Percentiles rank a stretch among this genome's conserved stretches.
phyloP scores from a whole-genome alignment of 2,113 vertebrate genomes.

The Colistium nudipinnis region DNA sequence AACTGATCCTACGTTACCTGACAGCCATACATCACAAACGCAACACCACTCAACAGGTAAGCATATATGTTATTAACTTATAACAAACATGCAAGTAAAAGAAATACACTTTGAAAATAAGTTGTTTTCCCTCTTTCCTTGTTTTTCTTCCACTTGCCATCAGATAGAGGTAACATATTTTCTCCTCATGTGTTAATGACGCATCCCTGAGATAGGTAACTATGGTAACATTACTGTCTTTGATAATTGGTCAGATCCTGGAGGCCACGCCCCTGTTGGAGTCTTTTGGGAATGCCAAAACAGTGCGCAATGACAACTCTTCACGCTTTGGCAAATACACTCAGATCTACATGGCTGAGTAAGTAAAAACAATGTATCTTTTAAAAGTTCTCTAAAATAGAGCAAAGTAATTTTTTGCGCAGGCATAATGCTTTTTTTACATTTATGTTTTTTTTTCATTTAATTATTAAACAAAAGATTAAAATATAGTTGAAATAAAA shows the following conservation, averaged over 20 bases:
- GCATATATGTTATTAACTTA: not conserved
- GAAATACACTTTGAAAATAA: not conserved
- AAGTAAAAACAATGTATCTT: slow-evolving; percentile 74
- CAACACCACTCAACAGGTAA: slow-evolving; percentile 88
- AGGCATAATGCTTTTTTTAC: too few species aligned
- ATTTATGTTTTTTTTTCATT: too few species aligned
- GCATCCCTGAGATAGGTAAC: not conserved
- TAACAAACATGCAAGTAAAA: not conserved
- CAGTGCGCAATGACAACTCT: slow-evolving; percentile 96
- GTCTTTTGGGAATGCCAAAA: slow-evolving; percentile 99
- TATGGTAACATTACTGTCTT: slow-evolving; percentile 17
- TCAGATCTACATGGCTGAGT: slow-evolving; percentile 96
- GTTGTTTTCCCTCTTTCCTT: not conserved
- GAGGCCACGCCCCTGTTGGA: slow-evolving; percentile 96
- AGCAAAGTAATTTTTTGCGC: too few species aligned
- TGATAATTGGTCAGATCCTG: slow-evolving; percentile 85
- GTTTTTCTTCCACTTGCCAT: slow-evolving; percentile 2
- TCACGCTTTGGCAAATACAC: slow-evolving; percentile 98
- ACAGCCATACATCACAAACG: slow-evolving; percentile 92
- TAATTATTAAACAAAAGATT: too few species aligned
- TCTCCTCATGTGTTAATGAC: not conserved
- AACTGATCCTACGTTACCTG: slow-evolving; percentile 93
- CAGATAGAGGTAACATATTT: slow-evolving; percentile 87
- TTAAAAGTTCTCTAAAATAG: not conserved
- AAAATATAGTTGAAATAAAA: too few species aligned